Evolutionary conservation across 2,888 invertebrate genomes (phyloP).

Genomic region (Lottia scabra): DNA sequence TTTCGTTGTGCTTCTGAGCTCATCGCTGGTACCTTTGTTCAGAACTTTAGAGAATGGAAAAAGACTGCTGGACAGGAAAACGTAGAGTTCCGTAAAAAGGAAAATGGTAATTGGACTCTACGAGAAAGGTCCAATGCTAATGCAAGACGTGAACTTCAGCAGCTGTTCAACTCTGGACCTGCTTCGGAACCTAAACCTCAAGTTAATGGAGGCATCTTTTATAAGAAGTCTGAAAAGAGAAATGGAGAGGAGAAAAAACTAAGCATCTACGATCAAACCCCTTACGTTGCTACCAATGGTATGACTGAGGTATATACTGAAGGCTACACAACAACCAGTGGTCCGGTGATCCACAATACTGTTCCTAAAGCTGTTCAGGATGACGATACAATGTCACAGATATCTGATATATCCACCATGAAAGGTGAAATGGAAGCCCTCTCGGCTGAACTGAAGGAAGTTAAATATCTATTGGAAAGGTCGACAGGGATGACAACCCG

Average conservation of each 20-base stretch:
- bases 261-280: constrained; percentile 10
- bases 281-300: constrained; percentile 4
- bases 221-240: background rate
- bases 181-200: constrained; percentile 7
- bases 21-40: constrained; percentile 42
- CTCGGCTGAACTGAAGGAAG: constrained; percentile 45
- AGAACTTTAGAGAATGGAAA: constrained; percentile 32
- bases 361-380: constrained; percentile 22
- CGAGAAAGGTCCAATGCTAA: constrained; percentile 20
- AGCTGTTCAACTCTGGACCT: constrained; percentile 9
- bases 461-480: constrained; percentile 46
- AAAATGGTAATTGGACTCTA: constrained; percentile 58
- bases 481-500: constrained; percentile 39
- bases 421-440: constrained; percentile 39
- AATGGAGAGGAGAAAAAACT: background rate
- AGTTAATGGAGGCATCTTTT: constrained; percentile 14
- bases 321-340: constrained; percentile 10
- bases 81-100: constrained; percentile 34
- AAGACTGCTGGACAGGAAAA: constrained; percentile 15
- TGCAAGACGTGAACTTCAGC: constrained; percentile 7
- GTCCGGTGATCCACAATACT: constrained; percentile 16
- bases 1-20: constrained; percentile 39
- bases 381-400: constrained; percentile 27
- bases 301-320: constrained; percentile 12
- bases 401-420: constrained; percentile 34